These are phyloP conservation scores for Smittia sp. DNA, from an alignment of 2,888 invertebrate genomes.

Conservation along the genomic window DNA sequence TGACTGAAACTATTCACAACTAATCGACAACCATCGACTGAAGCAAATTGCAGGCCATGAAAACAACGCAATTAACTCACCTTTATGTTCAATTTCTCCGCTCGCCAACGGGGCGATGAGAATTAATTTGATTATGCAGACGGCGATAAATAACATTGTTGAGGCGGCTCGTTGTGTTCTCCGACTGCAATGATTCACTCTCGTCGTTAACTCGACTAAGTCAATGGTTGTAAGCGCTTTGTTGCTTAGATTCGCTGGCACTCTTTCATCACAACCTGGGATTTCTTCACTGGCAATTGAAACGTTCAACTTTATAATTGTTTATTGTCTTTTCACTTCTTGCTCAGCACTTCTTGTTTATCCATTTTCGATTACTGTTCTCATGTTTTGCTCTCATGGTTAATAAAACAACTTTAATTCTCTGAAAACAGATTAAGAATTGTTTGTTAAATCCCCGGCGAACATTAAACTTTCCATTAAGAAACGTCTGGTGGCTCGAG, in stretches of 20 bases:
- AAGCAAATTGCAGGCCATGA: neutral
- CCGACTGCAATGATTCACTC: neutral
- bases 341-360: neutral
- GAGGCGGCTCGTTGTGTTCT: neutral
- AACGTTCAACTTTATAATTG: neutral
- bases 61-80: constrained; percentile 9
- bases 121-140: constrained; percentile 37
- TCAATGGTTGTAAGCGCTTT: too few species aligned
- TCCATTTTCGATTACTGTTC: constrained; percentile 10
- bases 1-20: neutral
- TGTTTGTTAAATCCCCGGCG: too few species aligned
- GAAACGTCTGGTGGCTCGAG: too few species aligned
- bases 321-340: neutral
- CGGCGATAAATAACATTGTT: constrained; percentile 38
- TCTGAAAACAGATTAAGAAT: too few species aligned
- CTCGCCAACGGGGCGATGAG: constrained; percentile 1
- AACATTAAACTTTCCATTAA: too few species aligned
- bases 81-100: constrained; percentile 18
- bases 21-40: neutral
- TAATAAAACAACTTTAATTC: too few species aligned
- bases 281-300: neutral
- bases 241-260: too few species aligned
- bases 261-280: neutral
- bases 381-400: neutral
- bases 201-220: too few species aligned